Base-by-base conservation (phyloP, 2,113 vertebrate species). In the Macrotis lagotis region DNA sequence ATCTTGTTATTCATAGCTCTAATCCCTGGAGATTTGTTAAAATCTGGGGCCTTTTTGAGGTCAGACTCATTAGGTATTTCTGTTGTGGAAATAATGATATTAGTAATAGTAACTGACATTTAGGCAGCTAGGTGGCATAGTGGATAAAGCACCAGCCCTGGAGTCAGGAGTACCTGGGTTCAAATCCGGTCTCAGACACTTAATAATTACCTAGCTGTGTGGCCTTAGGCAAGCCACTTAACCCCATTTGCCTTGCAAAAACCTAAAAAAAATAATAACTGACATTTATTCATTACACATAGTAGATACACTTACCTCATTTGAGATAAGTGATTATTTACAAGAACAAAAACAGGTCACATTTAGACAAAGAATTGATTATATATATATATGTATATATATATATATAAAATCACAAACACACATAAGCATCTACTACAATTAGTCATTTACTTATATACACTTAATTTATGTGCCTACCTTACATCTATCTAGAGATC, bases 21-120 rank as follows among this genome's bases (percentile, higher is more conserved):
- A 50, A 98, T 96, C 92, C 91, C 92, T 74, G 91, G 92, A 0
- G 0, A 92, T 94, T 91, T 90, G 8, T 47, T 91, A 93, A 94
- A n/a, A 48, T 37, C 10, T n/a, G 8, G 47, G 7, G n/a, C 88
- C 92, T 55, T 8, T 90, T 3, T 28, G 26, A 50, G 74, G 14
- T 90, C 66, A 52, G 19, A 50, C 55, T 95, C 53, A 51, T 89
- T 52, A 55, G 47, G 37, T 25, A 9, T 53, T 47, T 48, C 50
- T 50, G 44, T 26, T 51, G n/a, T 74, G 44, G 74, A 94, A 96
- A 91, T 28, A 22, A 83, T 83, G 66, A n/a, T 8, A 83, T 83
- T 44, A 83, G n/a, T 83, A 83, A 83, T 83, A 83, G 22, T 37
- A 83, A 83, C 16, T 44, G 16, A 83, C 5, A n/a, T 44, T 6